Percentiles rank a stretch among this genome's conserved stretches.
Evolutionary conservation across 2,797 vertebrate genomes (phyloP).

Genomic region (Loriculus beryllinus): DNA sequence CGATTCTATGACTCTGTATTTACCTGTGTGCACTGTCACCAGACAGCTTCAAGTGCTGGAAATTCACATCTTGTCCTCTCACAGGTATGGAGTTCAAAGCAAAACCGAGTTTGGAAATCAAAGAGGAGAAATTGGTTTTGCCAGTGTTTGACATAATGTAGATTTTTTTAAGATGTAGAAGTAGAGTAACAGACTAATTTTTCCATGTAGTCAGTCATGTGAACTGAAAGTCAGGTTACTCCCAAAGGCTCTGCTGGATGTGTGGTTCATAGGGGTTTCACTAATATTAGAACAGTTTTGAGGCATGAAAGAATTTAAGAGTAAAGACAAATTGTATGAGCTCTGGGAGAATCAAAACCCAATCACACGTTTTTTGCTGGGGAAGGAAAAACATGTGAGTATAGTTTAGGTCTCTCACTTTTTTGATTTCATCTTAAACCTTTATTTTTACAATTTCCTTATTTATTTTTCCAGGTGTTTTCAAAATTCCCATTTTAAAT

Average conservation of each 20-base stretch:
- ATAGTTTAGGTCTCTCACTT: neutral
- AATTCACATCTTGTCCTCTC: neutral
- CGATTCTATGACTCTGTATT: no score
- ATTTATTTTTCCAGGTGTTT: slow-evolving; percentile 31
- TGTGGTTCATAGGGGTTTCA: slow-evolving; percentile 20
- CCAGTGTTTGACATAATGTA: neutral
- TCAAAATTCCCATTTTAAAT: slow-evolving; percentile 17
- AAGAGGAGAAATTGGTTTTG: neutral
- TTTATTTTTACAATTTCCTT: slow-evolving; percentile 30
- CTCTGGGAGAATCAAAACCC: neutral
- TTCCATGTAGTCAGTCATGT: neutral
- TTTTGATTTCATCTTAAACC: neutral
- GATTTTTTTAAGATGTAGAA: neutral
- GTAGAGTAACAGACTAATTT: neutral
- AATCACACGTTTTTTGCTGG: slow-evolving; percentile 3
- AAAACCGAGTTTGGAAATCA: neutral
- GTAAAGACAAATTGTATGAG: neutral
- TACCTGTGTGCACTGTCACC: neutral
- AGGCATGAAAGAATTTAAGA: neutral
- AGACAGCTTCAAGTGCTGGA: neutral
- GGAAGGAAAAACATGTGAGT: neutral
- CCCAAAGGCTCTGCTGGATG: neutral
- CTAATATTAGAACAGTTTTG: neutral
- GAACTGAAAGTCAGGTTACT: neutral
- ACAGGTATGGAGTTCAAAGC: neutral